Evolutionary conservation across 1,140 invertebrate genomes (phyloP).

Genomic region (Lucilia cuprina): DNA sequence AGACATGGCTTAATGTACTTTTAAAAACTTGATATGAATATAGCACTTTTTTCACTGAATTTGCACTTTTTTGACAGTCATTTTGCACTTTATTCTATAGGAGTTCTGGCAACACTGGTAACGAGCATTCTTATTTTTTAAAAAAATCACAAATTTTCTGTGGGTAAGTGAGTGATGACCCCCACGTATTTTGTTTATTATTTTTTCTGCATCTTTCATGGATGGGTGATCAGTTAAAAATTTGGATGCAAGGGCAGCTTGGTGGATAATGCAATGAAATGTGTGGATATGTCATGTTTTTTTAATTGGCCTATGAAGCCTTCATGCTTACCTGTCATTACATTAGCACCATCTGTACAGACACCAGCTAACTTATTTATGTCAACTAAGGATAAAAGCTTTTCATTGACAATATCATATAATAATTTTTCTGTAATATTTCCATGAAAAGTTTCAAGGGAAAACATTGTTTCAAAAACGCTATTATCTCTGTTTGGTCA

Average conservation of each 20-base stretch:
- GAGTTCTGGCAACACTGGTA: too few relatives aligned
- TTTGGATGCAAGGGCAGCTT: neutral
- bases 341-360: conserved; percentile 1
- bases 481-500: neutral
- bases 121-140: too few relatives aligned
- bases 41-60: too few relatives aligned
- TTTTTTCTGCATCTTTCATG: neutral
- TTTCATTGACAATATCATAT: neutral
- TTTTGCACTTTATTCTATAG: too few relatives aligned
- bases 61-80: too few relatives aligned
- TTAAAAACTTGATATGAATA: too few relatives aligned
- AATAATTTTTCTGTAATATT: neutral
- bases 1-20: too few relatives aligned
- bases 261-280: conserved; percentile 4
- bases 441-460: neutral
- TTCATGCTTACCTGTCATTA: neutral
- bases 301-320: neutral
- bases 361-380: neutral
- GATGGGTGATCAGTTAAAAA: neutral
- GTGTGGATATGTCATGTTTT: neutral
- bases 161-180: too few relatives aligned
- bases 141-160: too few relatives aligned
- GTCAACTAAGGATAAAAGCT: neutral
- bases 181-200: neutral
- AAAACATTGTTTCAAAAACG: neutral